Evolutionary conservation across 1,140 invertebrate genomes (phyloP), one percentile per base, ranked within the genome.

Genomic region (Akabosia matsudoensis): DNA sequence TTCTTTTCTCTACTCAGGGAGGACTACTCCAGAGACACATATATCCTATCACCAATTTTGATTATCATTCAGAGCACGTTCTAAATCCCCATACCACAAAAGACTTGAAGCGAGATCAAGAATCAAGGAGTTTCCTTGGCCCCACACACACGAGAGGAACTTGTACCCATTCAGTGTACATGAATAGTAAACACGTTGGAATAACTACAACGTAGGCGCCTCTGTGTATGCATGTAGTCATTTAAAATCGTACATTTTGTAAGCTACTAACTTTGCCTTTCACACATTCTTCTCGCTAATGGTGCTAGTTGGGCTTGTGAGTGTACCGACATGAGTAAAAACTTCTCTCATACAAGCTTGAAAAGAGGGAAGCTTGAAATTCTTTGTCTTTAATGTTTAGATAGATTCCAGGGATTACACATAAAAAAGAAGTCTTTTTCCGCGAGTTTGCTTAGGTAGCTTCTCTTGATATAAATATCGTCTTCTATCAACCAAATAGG

Each of bases 71-170:
- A 67, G 30, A 31, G 61, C 61, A 67, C 61, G 61, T 67, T 31
- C 61, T 24, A 67, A 67, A 30, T 67, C 61, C 61, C 61, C 61
- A 67, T 67, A 67, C 61, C 61, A 67, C 61, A 67, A 67, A 67
- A 67, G 61, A 67, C 26, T 67, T 67, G 61, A 67, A n/a, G 61
- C 61, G 61, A 67, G 61, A 67, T 67, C 61, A 67, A 67, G 61
- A 67, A 67, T 67, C 61, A 67, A 67, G 61, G 28, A 67, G 61
- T 67, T 67, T 30, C n/a, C 30, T 24, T 67, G 61, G 61, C 61
- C 61, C 61, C 61, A 67, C 61, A 67, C 61, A 67, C n/a, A 67
- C 61, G 37, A 45, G n/a, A 45, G 7, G 7, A 45, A 18, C 37
- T 10, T 45, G 18, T 45, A 45, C 37, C 37, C 37, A 45, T 45